These are phyloP conservation scores for Osedax fenrisi DNA, from an alignment of 2,888 invertebrate species.

Conservation along the genomic window DNA sequence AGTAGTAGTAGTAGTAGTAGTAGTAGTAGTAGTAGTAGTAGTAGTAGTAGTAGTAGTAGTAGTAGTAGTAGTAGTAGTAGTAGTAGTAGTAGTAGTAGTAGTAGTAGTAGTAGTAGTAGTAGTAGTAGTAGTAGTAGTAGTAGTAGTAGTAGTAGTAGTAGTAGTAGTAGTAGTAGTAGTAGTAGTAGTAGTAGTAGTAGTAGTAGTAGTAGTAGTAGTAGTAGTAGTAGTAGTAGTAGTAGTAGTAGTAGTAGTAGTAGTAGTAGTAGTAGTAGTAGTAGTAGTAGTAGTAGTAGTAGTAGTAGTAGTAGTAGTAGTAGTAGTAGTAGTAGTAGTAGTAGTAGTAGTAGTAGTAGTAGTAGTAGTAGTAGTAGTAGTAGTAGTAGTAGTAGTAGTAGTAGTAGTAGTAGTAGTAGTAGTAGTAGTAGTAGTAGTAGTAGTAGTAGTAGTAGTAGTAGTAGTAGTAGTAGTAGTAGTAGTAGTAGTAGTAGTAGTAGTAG, in stretches of 20 bases:
- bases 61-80: no score
- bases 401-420: neutral
- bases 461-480: no score
- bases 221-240: no score
- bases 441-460: neutral
- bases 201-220: no score
- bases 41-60: no score
- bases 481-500: neutral
- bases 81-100: no score
- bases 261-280: neutral
- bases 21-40: no score
- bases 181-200: no score
- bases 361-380: neutral
- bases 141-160: no score
- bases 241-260: neutral
- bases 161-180: no score
- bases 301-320: neutral
- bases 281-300: neutral
- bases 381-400: neutral
- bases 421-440: neutral
- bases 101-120: no score
- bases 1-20: slow-evolving; percentile 3
- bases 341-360: neutral
- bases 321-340: neutral
- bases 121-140: no score